Base-by-base conservation (phyloP, 2,797 vertebrate species). In the Sparidentex hasta region DNA sequence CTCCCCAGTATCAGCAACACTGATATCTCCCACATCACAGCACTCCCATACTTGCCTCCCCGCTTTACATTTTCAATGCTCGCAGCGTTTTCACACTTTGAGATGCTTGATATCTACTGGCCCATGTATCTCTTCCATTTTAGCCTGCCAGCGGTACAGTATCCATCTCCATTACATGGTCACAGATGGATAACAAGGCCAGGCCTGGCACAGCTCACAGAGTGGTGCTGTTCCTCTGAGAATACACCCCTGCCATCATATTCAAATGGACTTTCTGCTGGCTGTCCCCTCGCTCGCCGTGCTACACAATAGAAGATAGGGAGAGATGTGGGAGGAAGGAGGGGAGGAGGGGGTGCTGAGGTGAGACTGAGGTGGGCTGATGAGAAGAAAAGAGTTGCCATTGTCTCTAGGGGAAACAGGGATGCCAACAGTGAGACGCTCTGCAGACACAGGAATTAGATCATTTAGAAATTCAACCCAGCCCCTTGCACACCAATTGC, bases 381-480 rank as follows among this genome's bases (percentile, higher is more conserved):
- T 91, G 87, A 93, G 90, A 88, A 79, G 83, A 84, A 85, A 81
- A 90, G 87, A 89, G 85, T 88, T 82, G 80, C 81, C 70, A 67
- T 81, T 73, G 86, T 92, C 91, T 93, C 90, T 55, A 61, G 88
- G 90, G 91, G 78, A 80, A 83, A 85, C 80, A 78, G 70, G 75
- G 76, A 87, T 86, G 87, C 83, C 85, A 90, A 84, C 84, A 87
- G 82, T 74, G 78, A 84, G 86, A 79, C 43, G n/a, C 82, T 86
- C 66, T 80, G 85, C 90, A 92, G 86, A 90, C 87, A 82, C 54
- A 78, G 80, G 85, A 92, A 91, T 93, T 89, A 92, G 91, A 94
- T 93, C 88, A 92, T 92, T 93, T 88, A 84, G 93, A 93, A 93
- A 94, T 92, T 73, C 91, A 90, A 88, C 86, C 86, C 70, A 81